These are phyloP conservation scores for Asarcornis scutulata DNA, from an alignment of 2,113 vertebrate species.

Conservation along the genomic window DNA sequence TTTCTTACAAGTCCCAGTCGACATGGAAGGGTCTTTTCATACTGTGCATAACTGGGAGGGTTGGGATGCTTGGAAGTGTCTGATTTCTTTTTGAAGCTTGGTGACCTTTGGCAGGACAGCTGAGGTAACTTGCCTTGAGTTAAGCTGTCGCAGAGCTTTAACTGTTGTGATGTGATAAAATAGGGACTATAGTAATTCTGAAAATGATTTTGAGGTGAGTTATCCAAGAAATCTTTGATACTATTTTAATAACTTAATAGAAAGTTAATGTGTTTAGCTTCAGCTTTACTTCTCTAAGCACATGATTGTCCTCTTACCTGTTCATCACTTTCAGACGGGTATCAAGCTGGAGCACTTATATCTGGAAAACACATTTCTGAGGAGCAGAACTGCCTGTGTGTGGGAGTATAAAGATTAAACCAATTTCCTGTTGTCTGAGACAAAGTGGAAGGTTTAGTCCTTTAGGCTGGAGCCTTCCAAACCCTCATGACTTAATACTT, in stretches of 20 bases:
- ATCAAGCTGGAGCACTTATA: not conserved
- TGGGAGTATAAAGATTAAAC: constrained; percentile 22
- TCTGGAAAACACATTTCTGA: constrained; percentile 28
- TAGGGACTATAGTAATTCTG: not conserved
- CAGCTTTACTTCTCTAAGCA: not conserved
- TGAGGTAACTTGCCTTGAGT: not conserved
- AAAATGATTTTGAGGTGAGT: not conserved
- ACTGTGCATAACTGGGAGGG: not conserved
- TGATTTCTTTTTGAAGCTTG: not conserved
- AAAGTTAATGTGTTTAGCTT: not conserved
- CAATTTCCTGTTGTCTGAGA: constrained; percentile 33
- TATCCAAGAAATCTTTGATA: not conserved
- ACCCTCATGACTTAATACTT: not conserved
- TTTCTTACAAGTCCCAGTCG: not conserved
- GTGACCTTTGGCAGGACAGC: not conserved
- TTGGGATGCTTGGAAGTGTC: not conserved
- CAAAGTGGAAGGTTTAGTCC: constrained; percentile 2
- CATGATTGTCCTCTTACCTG: not conserved
- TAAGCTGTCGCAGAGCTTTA: not conserved
- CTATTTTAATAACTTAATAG: not conserved
- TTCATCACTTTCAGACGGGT: not conserved
- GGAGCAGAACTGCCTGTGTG: not conserved
- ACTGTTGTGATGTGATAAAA: not conserved
- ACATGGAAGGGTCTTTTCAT: not conserved
- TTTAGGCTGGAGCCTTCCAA: not conserved